These are phyloP conservation scores for Dicyrtoma fusca DNA, from an alignment of 2,888 invertebrate species.

Conservation along the genomic window DNA sequence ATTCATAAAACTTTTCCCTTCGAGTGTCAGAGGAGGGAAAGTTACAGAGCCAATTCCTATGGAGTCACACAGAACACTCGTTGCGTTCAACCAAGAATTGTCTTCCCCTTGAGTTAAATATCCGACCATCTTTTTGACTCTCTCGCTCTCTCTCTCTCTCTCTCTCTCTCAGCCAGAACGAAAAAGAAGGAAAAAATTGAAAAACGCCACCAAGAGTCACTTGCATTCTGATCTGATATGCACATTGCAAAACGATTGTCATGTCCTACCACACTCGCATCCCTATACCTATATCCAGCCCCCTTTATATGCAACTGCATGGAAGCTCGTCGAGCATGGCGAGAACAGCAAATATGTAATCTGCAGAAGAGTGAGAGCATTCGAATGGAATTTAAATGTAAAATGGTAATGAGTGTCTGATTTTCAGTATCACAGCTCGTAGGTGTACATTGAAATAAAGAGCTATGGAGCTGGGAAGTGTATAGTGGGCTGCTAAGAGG, in stretches of 20 bases:
- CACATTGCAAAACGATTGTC: too few species aligned
- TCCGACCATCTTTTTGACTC: background rate
- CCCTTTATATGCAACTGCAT: too few species aligned
- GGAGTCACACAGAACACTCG: too few species aligned
- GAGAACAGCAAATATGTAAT: slow-evolving; percentile 2
- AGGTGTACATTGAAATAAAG: background rate
- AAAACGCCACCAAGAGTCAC: too few species aligned
- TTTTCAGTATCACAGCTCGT: background rate
- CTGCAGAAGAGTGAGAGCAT: slow-evolving; percentile 9
- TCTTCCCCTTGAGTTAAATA: background rate
- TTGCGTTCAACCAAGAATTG: too few species aligned
- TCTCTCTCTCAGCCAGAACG: too few species aligned
- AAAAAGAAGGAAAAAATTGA: background rate
- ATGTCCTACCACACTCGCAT: too few species aligned
- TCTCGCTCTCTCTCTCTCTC: too few species aligned
- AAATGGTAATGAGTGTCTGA: slow-evolving; percentile 9
- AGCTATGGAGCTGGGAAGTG: too few species aligned
- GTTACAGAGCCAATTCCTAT: background rate
- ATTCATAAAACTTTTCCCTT: background rate
- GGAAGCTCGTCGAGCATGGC: background rate
- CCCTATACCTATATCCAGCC: too few species aligned
- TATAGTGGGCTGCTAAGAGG: too few species aligned
- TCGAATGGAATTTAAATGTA: slow-evolving; percentile 1
- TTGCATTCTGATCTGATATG: too few species aligned
- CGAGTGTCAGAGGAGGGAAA: background rate